These are phyloP conservation scores for Dicaeum eximium DNA, from an alignment of 2,113 vertebrate genomes.

Conservation along the genomic window DNA sequence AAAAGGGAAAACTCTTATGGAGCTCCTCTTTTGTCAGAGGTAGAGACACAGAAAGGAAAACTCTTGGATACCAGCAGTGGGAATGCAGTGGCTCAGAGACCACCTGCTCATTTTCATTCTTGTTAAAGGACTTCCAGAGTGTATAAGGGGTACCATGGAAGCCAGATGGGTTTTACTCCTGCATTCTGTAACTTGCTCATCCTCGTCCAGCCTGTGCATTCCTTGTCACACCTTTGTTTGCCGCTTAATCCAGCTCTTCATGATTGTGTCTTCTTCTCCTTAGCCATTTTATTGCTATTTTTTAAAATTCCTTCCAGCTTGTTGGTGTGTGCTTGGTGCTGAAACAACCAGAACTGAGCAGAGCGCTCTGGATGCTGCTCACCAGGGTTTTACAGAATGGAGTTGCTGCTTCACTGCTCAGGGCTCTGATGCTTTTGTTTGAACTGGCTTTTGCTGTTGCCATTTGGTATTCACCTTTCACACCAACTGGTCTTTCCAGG, in stretches of 20 bases:
- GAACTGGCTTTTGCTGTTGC: not conserved
- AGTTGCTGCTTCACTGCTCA: not conserved
- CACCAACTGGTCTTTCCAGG: slow-evolving; percentile 22
- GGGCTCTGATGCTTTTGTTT: not conserved
- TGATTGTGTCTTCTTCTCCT: not conserved
- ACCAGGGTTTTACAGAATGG: not conserved
- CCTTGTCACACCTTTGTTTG: not conserved
- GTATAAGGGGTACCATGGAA: not conserved
- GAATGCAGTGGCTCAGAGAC: not conserved
- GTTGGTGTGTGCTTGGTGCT: not conserved
- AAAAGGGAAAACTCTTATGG: not conserved
- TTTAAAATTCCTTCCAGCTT: not conserved
- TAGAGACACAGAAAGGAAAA: not conserved
- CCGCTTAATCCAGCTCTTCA: not conserved
- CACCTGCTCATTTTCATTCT: not conserved
- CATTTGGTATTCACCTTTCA: not conserved
- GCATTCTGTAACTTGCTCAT: not conserved
- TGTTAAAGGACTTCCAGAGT: not conserved
- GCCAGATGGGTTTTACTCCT: not conserved
- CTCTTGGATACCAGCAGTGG: not conserved
- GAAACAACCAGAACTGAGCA: not conserved
- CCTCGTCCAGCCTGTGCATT: not conserved
- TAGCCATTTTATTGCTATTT: not conserved
- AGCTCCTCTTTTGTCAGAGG: not conserved
- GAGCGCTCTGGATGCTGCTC: not conserved